A percentile compares a stretch with the other conserved stretches of the same genome.
phyloP scores from a whole-genome alignment of 2,113 vertebrate species.

The Nycticebus coucang region DNA sequence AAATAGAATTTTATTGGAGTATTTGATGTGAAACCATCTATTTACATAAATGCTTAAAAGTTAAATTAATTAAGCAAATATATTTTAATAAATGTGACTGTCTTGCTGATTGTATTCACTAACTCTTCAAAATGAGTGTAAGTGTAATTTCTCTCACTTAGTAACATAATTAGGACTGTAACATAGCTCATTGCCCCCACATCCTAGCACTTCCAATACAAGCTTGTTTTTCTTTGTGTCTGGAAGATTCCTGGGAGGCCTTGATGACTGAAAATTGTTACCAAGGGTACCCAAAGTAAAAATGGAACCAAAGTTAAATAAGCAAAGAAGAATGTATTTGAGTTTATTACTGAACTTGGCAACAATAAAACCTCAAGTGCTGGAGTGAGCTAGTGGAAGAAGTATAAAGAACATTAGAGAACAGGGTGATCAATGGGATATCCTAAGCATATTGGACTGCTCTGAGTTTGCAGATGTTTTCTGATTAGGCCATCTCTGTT shows the following conservation, averaged over 20 bases:
- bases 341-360: neutral
- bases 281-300: neutral
- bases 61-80: constrained; percentile 37
- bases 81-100: constrained; percentile 40
- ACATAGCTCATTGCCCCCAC: neutral
- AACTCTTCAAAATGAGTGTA: constrained; percentile 8
- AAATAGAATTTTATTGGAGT: neutral
- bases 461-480: constrained; percentile 27
- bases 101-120: neutral
- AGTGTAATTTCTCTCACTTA: neutral
- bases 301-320: neutral
- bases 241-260: neutral
- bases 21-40: neutral
- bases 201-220: neutral
- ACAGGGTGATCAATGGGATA: neutral
- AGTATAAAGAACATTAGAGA: neutral
- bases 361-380: neutral
- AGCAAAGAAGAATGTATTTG: neutral
- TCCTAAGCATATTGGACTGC: neutral
- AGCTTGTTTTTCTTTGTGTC: neutral
- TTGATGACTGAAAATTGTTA: neutral
- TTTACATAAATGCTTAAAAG: constrained; percentile 9
- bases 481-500: neutral
- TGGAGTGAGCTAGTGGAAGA: neutral
- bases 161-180: neutral